These are phyloP conservation scores for Ctenopoma kingsleyae DNA, from an alignment of 2,797 vertebrate species.

Conservation along the genomic window DNA sequence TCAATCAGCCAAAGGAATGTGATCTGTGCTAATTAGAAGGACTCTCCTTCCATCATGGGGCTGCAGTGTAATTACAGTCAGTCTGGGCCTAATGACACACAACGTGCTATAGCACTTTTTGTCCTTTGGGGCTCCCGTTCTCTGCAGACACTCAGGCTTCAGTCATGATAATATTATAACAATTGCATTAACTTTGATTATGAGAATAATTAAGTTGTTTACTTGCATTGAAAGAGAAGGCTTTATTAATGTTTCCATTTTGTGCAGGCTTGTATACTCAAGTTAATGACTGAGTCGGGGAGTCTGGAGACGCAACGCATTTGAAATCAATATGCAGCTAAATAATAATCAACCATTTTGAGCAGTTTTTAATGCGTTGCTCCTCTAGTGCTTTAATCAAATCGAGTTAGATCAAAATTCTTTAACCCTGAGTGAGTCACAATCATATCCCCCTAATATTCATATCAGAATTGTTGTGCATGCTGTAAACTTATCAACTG, in stretches of 20 bases:
- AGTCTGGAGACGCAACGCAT: not conserved
- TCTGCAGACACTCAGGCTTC: conserved; percentile 36
- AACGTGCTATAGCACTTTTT: conserved; percentile 69
- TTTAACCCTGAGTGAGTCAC: not conserved
- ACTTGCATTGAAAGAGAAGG: conserved; percentile 21
- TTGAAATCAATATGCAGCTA: not conserved
- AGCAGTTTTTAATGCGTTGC: not conserved
- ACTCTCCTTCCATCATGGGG: conserved; percentile 84
- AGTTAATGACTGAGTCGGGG: conserved; percentile 1
- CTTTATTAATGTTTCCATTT: conserved; percentile 27
- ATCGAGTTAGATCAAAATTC: not conserved
- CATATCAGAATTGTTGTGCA: not conserved
- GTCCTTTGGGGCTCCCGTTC: conserved; percentile 58
- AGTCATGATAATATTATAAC: conserved; percentile 49
- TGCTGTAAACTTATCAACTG: not conserved
- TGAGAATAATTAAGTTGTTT: conserved; percentile 54
- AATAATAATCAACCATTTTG: conserved; percentile 10
- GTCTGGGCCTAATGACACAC: conserved; percentile 70
- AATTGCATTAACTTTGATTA: conserved; percentile 56
- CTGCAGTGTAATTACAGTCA: conserved; percentile 89
- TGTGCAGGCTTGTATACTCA: conserved; percentile 3
- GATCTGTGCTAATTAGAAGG: conserved; percentile 89
- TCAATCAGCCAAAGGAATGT: conserved; percentile 84
- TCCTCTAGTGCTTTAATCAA: not conserved
- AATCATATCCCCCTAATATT: not conserved